Evolutionary conservation across 2,113 vertebrate genomes (phyloP).

Genomic region (sheep (Ovis aries)): ARS-UI_Ramb_v3.0 NC_056077.1:20495501-20496000

Average conservation of each 20-base stretch:
- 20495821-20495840: not conserved
- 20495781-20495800: not conserved
- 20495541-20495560: not conserved
- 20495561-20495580: not conserved
- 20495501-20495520: not conserved
- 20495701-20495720: not conserved
- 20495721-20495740: not conserved
- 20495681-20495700: not conserved
- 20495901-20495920: not conserved
- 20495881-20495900: not conserved
- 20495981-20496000: no score
- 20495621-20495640: not conserved
- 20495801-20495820: not conserved
- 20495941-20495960: not conserved
- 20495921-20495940: not conserved
- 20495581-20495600: not conserved
- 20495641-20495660: not conserved
- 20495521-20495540: not conserved
- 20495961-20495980: not conserved
- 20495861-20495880: not conserved
- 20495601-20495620: not conserved
- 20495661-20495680: not conserved
- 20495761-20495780: not conserved
- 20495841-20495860: not conserved
- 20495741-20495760: not conserved